Conservation (phyloP, 2,888 invertebrate genomes). For the Aquatica leii region DNA sequence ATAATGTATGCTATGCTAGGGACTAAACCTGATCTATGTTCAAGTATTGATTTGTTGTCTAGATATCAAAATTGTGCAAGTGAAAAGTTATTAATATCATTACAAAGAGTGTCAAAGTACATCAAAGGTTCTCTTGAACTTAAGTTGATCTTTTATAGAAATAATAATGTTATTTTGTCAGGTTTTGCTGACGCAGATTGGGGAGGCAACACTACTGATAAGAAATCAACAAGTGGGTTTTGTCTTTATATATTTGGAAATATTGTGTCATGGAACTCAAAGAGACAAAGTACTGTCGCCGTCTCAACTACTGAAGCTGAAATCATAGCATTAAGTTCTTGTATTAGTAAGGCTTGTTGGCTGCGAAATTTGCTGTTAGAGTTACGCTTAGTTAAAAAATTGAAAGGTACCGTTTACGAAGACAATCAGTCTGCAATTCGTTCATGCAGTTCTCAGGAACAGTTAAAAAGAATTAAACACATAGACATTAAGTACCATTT, state of each 20-base stretch:
- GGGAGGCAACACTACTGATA: not conserved
- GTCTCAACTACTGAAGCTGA: constrained; percentile 3
- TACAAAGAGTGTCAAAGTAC: not conserved
- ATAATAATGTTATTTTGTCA: not conserved
- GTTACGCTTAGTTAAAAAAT: not conserved
- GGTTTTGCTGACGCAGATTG: not conserved
- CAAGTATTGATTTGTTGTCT: not conserved
- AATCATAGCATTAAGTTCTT: not conserved
- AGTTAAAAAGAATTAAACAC: not conserved
- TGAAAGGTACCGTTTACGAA: not conserved
- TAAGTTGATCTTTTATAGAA: not conserved
- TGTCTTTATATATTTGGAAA: not conserved
- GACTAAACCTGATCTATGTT: not conserved
- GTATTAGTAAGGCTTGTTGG: constrained; percentile 3
- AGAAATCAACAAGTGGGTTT: too few relatives aligned
- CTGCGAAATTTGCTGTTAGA: not conserved
- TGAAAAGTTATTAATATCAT: not conserved
- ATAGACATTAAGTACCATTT: constrained; percentile 5
- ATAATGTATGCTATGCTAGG: constrained; percentile 9
- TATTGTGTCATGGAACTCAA: not conserved
- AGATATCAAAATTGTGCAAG: constrained; percentile 10
- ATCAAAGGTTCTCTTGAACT: too few relatives aligned
- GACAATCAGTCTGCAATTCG: not conserved
- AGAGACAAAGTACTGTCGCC: constrained; percentile 1
- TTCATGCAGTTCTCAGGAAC: not conserved